A percentile compares a stretch with the other conserved stretches of the same genome.
Conservation (phyloP, 2,888 invertebrate species). For the Lumbricus terrestris region DNA sequence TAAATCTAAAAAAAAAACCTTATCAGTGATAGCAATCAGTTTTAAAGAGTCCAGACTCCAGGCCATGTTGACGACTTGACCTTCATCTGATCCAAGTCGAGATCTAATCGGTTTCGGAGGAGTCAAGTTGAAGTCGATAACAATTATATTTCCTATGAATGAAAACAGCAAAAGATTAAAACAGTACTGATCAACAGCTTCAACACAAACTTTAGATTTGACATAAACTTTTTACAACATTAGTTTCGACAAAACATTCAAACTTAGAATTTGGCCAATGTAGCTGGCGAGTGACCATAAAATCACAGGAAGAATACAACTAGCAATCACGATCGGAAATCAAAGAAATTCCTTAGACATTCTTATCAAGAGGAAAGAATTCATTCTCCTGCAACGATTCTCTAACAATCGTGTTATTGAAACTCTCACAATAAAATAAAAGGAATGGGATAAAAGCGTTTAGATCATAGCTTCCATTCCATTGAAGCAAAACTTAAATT, state of each 20-base stretch:
- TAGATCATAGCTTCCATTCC: neutral
- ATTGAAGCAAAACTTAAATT: neutral
- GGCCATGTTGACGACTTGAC: neutral
- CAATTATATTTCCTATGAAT: neutral
- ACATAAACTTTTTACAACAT: neutral
- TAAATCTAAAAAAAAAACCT: neutral
- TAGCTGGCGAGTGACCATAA: neutral
- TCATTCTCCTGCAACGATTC: neutral
- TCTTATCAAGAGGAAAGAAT: neutral
- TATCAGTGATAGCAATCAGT: conserved; percentile 7
- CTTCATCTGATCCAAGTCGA: neutral
- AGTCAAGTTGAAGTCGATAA: neutral
- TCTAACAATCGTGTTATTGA: neutral
- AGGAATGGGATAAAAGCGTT: neutral
- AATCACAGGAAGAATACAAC: neutral
- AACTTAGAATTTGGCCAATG: neutral
- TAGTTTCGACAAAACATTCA: neutral
- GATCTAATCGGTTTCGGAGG: neutral
- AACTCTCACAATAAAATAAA: neutral
- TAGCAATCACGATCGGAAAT: neutral
- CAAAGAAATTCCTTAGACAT: neutral
- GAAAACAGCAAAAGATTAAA: neutral
- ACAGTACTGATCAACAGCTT: neutral
- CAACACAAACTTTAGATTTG: neutral
- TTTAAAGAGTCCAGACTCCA: conserved; percentile 11